Base-by-base conservation (phyloP, 23 tunicate species). In the Halocynthia roretzi region DNA sequence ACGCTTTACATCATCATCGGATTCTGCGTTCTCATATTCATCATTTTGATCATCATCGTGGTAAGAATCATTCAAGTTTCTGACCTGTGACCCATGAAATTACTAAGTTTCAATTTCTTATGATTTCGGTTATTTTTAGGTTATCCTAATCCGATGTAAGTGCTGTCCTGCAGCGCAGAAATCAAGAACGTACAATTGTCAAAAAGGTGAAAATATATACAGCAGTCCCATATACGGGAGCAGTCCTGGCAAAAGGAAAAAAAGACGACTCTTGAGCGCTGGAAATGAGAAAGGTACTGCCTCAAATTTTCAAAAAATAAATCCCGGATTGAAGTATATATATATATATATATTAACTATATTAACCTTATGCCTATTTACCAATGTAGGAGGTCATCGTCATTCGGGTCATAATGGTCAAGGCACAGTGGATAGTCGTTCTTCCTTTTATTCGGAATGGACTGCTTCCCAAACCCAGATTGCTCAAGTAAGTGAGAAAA, bases 361-460 rank as follows among this genome's bases (percentile, higher is more conserved):
- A 31, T 31, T 31, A 31, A 31, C 44, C 44, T 31, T 31, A 31
- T 31, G 44, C 44, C 44, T 31, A 31, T 31, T 31, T 31, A 0
- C 4, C 44, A 31, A 31, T 31, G 4, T 31, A 31, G 44, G 44
- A 31, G 44, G 44, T 31, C 44, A 31, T 31, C 44, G 44, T 31
- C 44, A 31, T 31, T 31, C 44, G 44, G 44, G 44, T 4, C 44
- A 74, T 48, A 74, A 74, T 56, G 78, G 78, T 56, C 78, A 74
- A 53, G 87, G 87, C 48, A 83, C 87, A 9, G 87, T 77, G 31
- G 87, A 83, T 70, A 83, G 87, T 56, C 64, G 87, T 12, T 77
- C 87, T 20, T 83, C 87, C 48, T 77, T 73, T 61, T 62, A 77
- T 70, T 83, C 87, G 8, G 87, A 83, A 51, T 83, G 87, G 87